Base-by-base conservation (phyloP, 2,113 vertebrate genomes). In the Brachypteracias leptosomus region DNA sequence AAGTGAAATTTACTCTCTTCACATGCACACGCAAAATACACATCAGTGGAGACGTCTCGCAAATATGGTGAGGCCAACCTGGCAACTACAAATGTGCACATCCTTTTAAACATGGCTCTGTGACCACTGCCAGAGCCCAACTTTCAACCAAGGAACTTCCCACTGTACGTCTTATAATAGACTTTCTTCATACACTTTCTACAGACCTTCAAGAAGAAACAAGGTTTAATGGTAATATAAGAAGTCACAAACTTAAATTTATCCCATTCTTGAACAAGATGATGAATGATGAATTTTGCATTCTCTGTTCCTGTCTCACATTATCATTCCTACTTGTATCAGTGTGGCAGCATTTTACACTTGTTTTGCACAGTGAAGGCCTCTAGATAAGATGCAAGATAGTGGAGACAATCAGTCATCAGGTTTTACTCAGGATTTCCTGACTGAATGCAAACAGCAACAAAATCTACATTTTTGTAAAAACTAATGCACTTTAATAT, bases 341-440 rank as follows among this genome's bases (percentile, higher is more conserved):
- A 44, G 31, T 11, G 24, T 70, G n/a, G 59, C 2, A 8, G 55
- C 7, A 29, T 86, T 89, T 91, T 58, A 81, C 36, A 22, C 55
- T 77, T 62, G 44, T 71, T 86, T 86, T 89, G 55, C 55, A 59
- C 36, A 57, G 40, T 7, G 75, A 61, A 93, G 21, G 11, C 19
- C 33, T 72, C 58, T 36, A 85, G 40, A 73, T 91, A 75, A 93
- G 31, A 57, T 2, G 1, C 22, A 63, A 84, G 68, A 81, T 8
- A 91, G 47, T 8, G 1, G 62, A 87, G 57, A 67, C 52, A 87
- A 59, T 54, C 74, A 88, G 19, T 74, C 81, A 93, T 35, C 42
- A 85, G 47, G 49, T 66, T 87, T 94, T 59, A 79, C 44, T 82
- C 70, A 91, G 88, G 78, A 90, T 93, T 94, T 96, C 90, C 81